A percentile compares a stretch with the other conserved stretches of the same genome.
Conservation (phyloP, 2,113 vertebrate species). For the Dermatemys mawii region DNA sequence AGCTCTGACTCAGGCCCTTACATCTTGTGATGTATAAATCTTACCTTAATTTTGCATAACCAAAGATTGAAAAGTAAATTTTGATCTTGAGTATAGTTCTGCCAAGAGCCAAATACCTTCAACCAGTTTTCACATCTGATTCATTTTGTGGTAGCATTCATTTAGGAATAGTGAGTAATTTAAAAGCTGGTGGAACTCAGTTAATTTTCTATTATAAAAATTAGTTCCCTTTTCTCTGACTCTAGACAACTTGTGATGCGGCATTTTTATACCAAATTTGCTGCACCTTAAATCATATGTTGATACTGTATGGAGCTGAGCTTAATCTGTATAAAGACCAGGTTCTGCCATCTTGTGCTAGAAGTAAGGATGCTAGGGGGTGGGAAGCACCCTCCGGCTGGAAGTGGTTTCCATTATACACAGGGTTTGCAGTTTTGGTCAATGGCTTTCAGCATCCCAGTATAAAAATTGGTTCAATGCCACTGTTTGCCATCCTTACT, state of each 20-base stretch:
- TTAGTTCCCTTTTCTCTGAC: neutral
- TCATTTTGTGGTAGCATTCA: neutral
- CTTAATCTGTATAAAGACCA: neutral
- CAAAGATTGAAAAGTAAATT: neutral
- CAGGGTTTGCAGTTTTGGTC: no score
- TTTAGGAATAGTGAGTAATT: neutral
- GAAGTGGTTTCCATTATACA: no score
- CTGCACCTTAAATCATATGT: neutral
- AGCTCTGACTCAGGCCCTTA: neutral
- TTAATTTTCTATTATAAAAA: neutral
- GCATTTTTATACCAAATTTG: neutral
- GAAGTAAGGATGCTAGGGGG: no score
- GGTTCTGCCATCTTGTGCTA: neutral
- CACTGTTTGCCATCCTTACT: neutral
- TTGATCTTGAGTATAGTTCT: neutral
- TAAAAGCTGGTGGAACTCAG: neutral
- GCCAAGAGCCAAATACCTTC: neutral
- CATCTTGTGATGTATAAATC: neutral
- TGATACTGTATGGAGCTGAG: neutral
- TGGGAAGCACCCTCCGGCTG: no score
- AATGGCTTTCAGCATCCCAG: no score
- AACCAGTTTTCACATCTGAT: neutral
- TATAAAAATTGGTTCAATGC: no score
- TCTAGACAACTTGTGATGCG: neutral
- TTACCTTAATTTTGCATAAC: neutral